Evolutionary conservation across 2,888 invertebrate genomes (phyloP), one percentile per base, ranked within the genome.

Genomic region (Priocnemis perturbator): DNA sequence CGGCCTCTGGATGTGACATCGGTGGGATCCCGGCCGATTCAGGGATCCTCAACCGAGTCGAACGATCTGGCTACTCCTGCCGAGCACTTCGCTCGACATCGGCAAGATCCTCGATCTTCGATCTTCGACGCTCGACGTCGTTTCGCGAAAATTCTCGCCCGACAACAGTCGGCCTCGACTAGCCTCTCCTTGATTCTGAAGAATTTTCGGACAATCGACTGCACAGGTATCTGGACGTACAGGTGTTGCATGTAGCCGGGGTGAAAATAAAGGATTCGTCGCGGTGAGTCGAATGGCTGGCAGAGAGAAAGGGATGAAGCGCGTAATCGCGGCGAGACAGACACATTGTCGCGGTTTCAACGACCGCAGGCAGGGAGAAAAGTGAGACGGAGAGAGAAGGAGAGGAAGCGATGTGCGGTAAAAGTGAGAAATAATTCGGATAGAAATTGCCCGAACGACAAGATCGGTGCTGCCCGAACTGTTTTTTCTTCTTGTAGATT

Each of bases 271-370:
- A 26, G 5, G 26, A 26, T 26, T 5, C 26, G 26, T 3, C 26
- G 26, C 26, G 26, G 26, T 5, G 26, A 26, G 26, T 26, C 26
- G 26, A 26, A 5, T 5, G 47, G 47, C 9, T 47, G 47, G 47
- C 9, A 3, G 47, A 47, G 3, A 47, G 47, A 17, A n/a, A 47
- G n/a, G 47, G 15, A 47, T 7, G 47, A n/a, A 47, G n/a, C n/a
- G 3, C 47, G 47, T 47, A 26, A 26, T 26, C 26, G 26, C 26
- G 60, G 56, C 47, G 63, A 67, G 59, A 66, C 64, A 67, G 26
- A 26, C 26, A 57, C 21, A 60, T 57, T 53, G 67, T 52, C 52
- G 69, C 63, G 71, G 69, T 73, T 67, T 67, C 52, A 62, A 63
- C 72, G 60, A 48, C 55, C 59, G 53, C 65, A 60, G 9, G 30